These are phyloP conservation scores for Drosophila punjabiensis DNA, from an alignment of 1,140 invertebrate species.

Conservation along the genomic window DNA sequence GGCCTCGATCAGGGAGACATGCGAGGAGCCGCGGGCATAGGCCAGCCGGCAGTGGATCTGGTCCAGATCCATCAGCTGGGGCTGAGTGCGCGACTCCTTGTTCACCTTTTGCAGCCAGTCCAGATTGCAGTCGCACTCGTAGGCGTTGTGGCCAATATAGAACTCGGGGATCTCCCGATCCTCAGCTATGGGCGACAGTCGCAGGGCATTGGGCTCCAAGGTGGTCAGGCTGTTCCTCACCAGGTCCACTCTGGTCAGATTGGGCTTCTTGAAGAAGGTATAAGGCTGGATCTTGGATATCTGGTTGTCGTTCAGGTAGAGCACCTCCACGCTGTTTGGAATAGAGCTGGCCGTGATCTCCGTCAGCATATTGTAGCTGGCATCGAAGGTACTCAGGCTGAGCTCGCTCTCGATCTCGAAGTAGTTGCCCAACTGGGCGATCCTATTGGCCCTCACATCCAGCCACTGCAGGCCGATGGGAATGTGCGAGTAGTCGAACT, in stretches of 20 bases:
- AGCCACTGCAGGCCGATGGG: slow-evolving; percentile 95
- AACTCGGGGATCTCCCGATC: slow-evolving; percentile 94
- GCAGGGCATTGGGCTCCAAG: slow-evolving; percentile 93
- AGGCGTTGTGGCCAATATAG: slow-evolving; percentile 95
- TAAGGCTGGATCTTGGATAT: slow-evolving; percentile 95
- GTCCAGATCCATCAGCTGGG: slow-evolving; percentile 94
- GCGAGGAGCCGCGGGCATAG: slow-evolving; percentile 92
- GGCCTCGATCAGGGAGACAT: slow-evolving; percentile 93
- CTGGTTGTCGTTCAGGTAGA: slow-evolving; percentile 94
- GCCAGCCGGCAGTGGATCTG: slow-evolving; percentile 95
- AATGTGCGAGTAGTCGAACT: slow-evolving; percentile 96
- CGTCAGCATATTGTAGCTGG: slow-evolving; percentile 93
- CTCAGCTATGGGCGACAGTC: slow-evolving; percentile 92
- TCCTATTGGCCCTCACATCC: slow-evolving; percentile 95
- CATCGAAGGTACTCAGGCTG: slow-evolving; percentile 93
- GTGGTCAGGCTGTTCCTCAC: slow-evolving; percentile 94
- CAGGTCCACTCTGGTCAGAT: slow-evolving; percentile 94
- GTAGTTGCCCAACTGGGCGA: slow-evolving; percentile 95
- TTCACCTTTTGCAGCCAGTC: slow-evolving; percentile 92
- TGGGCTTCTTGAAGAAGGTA: slow-evolving; percentile 97
- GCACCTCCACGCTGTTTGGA: slow-evolving; percentile 93
- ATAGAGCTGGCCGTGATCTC: slow-evolving; percentile 94
- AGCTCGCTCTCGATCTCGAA: slow-evolving; percentile 94
- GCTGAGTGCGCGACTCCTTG: slow-evolving; percentile 92
- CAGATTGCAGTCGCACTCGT: slow-evolving; percentile 93